Evolutionary conservation across 2,113 vertebrate species (phyloP).

Genomic region (Clarias gariepinus): DNA sequence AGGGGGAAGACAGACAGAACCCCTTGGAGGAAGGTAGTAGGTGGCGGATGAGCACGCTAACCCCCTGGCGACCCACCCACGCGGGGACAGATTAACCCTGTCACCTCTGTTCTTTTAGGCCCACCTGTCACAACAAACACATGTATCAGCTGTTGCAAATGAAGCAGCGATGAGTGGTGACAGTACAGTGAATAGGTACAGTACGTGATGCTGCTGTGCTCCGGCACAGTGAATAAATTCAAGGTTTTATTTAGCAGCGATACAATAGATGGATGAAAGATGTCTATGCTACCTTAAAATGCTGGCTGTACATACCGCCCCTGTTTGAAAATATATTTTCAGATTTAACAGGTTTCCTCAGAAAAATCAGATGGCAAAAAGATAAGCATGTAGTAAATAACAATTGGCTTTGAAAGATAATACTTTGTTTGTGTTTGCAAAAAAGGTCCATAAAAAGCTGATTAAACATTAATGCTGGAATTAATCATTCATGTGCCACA

Average conservation of each 20-base stretch:
- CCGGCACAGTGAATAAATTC: background rate
- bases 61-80: background rate
- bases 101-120: slow-evolving; percentile 2
- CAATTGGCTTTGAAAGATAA: background rate
- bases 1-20: slow-evolving; percentile 3
- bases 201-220: background rate
- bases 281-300: background rate
- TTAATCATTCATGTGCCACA: slow-evolving; percentile 35
- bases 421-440: background rate
- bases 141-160: slow-evolving; percentile 27
- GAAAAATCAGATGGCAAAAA: background rate
- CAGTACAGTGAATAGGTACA: background rate
- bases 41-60: slow-evolving; percentile 29
- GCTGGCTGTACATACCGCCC: background rate
- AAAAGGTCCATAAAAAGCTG: background rate
- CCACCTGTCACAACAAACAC: slow-evolving; percentile 36
- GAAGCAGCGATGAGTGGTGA: background rate
- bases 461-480: slow-evolving; percentile 40
- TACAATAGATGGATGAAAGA: background rate
- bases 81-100: slow-evolving; percentile 27
- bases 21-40: slow-evolving; percentile 24
- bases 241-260: background rate
- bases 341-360: background rate
- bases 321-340: background rate
- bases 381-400: background rate